Percentiles rank a stretch among this genome's conserved stretches.
phyloP scores from a whole-genome alignment of 2,113 vertebrate species.

The Semicossyphus pulcher region DNA sequence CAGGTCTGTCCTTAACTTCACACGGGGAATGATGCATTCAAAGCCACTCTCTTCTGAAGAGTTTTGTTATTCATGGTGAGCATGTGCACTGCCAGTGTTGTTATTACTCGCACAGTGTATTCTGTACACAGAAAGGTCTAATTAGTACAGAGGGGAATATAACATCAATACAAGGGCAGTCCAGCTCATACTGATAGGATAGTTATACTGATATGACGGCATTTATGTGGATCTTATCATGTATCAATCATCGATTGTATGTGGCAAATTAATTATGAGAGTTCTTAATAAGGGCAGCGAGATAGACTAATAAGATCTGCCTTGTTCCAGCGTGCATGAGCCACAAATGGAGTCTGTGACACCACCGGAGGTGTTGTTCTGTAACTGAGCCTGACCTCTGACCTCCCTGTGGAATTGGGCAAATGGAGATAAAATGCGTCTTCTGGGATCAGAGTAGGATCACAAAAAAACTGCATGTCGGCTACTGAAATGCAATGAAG shows the following conservation, averaged over 20 bases:
- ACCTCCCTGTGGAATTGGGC: slow-evolving; percentile 11
- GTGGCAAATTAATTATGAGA: slow-evolving; percentile 4
- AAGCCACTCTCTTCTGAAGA: slow-evolving; percentile 15
- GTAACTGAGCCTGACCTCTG: slow-evolving; percentile 45
- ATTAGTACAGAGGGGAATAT: slow-evolving; percentile 67
- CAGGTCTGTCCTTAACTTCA: slow-evolving; percentile 16
- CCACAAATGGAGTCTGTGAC: slow-evolving; percentile 1
- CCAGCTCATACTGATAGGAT: slow-evolving; percentile 44
- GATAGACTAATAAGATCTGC: background rate
- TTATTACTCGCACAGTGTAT: slow-evolving; percentile 31
- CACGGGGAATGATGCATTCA: slow-evolving; percentile 37
- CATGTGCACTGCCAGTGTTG: slow-evolving; percentile 26
- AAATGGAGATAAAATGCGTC: background rate
- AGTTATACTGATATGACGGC: slow-evolving; percentile 45
- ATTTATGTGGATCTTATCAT: slow-evolving; percentile 41
- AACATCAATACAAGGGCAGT: slow-evolving; percentile 48
- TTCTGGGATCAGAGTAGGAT: slow-evolving; percentile 30
- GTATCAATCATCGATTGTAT: slow-evolving; percentile 42
- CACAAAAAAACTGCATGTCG: slow-evolving; percentile 15
- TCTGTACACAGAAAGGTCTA: slow-evolving; percentile 51
- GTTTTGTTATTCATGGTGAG: slow-evolving; percentile 52
- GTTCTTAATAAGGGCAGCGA: slow-evolving; percentile 4
- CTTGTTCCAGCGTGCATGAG: slow-evolving; percentile 1
- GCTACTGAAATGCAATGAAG: slow-evolving; percentile 27
- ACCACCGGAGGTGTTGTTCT: slow-evolving; percentile 31